phyloP scores from a whole-genome alignment of 2,797 vertebrate genomes.

The Basileuterus tristriatus region DNA sequence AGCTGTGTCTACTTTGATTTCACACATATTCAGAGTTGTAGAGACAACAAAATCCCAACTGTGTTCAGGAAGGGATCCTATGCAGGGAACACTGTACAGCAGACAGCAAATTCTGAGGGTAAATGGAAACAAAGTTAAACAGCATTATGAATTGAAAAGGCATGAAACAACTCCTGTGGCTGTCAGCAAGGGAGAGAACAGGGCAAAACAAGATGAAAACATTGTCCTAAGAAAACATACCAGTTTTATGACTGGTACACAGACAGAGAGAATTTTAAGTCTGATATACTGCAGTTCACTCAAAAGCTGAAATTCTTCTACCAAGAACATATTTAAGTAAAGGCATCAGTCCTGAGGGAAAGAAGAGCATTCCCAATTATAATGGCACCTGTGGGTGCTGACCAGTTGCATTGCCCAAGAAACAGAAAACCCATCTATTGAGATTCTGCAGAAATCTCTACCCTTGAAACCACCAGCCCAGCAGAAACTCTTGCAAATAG shows the following conservation, averaged over 20 bases:
- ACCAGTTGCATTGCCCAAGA: neutral
- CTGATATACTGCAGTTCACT: neutral
- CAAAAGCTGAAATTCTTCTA: neutral
- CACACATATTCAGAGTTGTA: neutral
- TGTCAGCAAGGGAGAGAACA: neutral
- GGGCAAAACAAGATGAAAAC: neutral
- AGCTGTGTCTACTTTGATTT: neutral
- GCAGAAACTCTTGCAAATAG: neutral
- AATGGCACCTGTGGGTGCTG: neutral
- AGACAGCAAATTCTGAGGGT: neutral
- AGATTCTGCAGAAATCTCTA: neutral
- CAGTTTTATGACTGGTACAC: neutral
- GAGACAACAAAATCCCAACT: neutral
- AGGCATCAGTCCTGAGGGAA: neutral
- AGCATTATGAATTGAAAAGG: neutral
- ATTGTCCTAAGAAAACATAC: neutral
- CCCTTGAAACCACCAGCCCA: neutral
- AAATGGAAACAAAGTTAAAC: neutral
- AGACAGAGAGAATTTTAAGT: neutral
- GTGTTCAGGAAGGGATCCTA: neutral
- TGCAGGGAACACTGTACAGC: accelerated
- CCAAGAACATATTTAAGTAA: neutral
- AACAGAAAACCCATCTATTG: neutral
- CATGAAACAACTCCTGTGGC: neutral
- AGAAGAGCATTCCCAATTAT: neutral